Base-by-base conservation (phyloP, 2,797 vertebrate species). In the Epinephelus awoara region DNA sequence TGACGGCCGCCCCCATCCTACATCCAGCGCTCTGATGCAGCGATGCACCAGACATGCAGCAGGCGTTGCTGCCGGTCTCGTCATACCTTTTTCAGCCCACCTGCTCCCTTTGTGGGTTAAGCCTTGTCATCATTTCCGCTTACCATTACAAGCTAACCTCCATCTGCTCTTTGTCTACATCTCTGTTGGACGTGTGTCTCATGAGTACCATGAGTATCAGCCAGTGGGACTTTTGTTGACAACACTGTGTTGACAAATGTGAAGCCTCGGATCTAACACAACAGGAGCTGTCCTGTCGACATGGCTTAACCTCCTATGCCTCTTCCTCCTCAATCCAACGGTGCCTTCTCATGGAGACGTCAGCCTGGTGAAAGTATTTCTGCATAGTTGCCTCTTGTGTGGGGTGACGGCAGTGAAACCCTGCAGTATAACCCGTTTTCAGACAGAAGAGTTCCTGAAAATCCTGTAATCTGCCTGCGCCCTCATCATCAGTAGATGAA, bases 271-370 rank as follows among this genome's bases (percentile, higher is more conserved):
- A 78, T 85, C 51, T 34, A 47, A 79, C 49, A 27, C 46, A 71
- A 77, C 51, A 52, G 44, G 21, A 72, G 23, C 46, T 52, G 61
- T 50, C 44, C 40, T 27, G 61, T 82, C 52, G 65, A 73, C 65
- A 51, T 74, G 46, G 78, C 65, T 82, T 82, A 67, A 84, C 79
- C 67, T 72, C 71, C 54, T 88, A 82, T 88, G 84, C 90, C 86
- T 90, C 77, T 57, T 87, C 70, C 67, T 80, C 72, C 83, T 85
- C 72, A 82, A 79, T 85, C 88, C 91, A 84, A 85, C 6, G 74
- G 90, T 94, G 93, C 92, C 93, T 93, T 88, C 74, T 84, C 76
- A 62, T 66, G 59, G 77, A 88, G 88, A 90, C 63, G 44, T 89
- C 88, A 77, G 72, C 79, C 54, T 78, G 69, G 62, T 85, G 57